Evolutionary conservation across 2,797 vertebrate genomes (phyloP), one percentile per base, ranked within the genome.

Genomic region (Oreochromis mossambicus): DNA sequence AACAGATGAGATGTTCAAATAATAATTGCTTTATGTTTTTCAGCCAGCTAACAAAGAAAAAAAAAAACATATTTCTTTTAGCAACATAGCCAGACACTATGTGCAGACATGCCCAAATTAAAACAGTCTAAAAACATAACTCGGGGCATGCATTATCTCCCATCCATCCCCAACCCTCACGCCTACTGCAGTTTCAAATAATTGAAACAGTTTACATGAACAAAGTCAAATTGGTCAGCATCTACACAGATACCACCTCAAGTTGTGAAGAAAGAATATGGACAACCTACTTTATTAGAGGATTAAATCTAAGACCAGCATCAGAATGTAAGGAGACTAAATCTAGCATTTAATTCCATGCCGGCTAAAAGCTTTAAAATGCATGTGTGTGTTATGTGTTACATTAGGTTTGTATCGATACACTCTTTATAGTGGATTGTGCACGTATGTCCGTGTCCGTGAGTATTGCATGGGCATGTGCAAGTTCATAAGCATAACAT

Each of bases 401-500:
- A 79, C 84, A 87, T 92, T 70, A 87, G 68, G 73, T 82, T 32
- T 24, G 54, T 77, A 80, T 86, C 79, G 41, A 70, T 81, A 63
- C 19, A 29, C 46, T 83, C 43, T 10, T 38, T 13, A 24, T 41
- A 29, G n/a, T 17, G 70, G 2, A 75, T 75, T 50, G 43, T 75
- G 26, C 46, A 13, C 41, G 77, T 36, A 34, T 3, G n/a, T 55
- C 6, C 38, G 43, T 68, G 75, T 17, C 41, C 38, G 77, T 79
- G 78, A 78, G 77, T 2, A 32, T 54, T 84, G 17, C 58, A 43
- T 10, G 50, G 32, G 21, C 84, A 85, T 84, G 80, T 85, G 81
- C 70, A 87, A 87, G 89, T 87, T 83, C 78, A 88, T 76, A 63
- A 83, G 76, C 36, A 55, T 19, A 7, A 83, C 87, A 90, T 93